Base-by-base conservation (phyloP, 1,140 invertebrate species). In the Bicyclus anynana region DNA sequence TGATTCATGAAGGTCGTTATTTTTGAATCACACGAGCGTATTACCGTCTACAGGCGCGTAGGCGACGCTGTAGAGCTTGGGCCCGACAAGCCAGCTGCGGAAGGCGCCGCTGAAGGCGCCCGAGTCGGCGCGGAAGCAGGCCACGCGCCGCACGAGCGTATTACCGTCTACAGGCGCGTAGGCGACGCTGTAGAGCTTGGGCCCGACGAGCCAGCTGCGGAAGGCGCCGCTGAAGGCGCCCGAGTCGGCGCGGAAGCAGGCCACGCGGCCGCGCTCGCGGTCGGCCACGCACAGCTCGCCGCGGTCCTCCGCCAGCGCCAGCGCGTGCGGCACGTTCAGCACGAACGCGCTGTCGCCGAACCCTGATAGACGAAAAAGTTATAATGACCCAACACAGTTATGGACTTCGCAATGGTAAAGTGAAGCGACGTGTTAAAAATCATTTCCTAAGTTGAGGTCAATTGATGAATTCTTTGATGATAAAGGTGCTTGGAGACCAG, bases 211-310 rank as follows among this genome's bases (percentile, higher is more conserved):
- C 44, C 89, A 89, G 77, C 89, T 89, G 67, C 91, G 88, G 74
- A 92, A 91, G 76, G 91, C 80, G 62, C 90, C 90, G 35, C 91
- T 78, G 69, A 93, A 94, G 10, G 91, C 89, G 35, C 94, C 94
- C 66, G 92, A 93, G 27, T 74, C 87, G 1, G 90, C 84, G 55
- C 89, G 83, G 85, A 95, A 98, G 81, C 95, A 97, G 53, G 94
- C 91, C 29, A 97, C 91, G 66, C 97, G 91, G n/a, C 95, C 94
- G 75, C 97, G 94, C 87, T 99, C 97, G 66, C 97, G 90, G 87
- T 99, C 97, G 1, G 97, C 97, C 6, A 96, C 95, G 83, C 95
- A 97, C 16, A 99, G 69, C 16, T 94, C 83, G 27, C 93, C 91
- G 48, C 92, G 87, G 20, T 95, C 93, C 67, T 95, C 94, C 0